Base-by-base conservation (phyloP, 2,113 vertebrate species). In the Cochlearius cochlearius region DNA sequence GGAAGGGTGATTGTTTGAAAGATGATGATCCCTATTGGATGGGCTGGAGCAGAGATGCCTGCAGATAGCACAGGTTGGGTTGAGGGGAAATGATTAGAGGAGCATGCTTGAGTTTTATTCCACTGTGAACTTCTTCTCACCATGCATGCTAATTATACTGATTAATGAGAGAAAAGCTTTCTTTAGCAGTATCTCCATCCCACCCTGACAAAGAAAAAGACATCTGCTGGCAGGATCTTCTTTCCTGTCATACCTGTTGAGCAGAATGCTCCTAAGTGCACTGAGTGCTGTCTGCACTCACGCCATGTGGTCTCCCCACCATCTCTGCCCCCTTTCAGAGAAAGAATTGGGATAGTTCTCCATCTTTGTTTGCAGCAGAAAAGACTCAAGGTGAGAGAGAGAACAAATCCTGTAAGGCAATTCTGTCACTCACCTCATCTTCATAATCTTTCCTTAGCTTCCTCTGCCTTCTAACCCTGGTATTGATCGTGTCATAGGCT, bases 401-500 rank as follows among this genome's bases (percentile, higher is more conserved):
- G 97, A 98, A 97, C 97, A 98, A 97, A 98, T 97, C 95, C 94
- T 95, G 71, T 86, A 96, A 97, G 97, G 96, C 97, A 97, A 97
- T 98, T 98, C 97, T 98, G 97, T 94, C 95, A 91, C 92, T 98
- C 97, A 89, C 97, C 97, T 98, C 98, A 98, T 98, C 98, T 98
- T 98, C 98, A 98, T 98, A 98, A 99, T 98, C 98, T 98, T 98
- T 97, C 96, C 94, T 93, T 91, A 94, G 98, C 98, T 98, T 97
- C 96, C 97, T 97, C 93, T 90, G 93, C 89, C 96, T 95, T 94
- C 96, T 98, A 98, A 97, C 98, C 97, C 96, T 68, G 69, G 91
- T 98, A 99, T 99, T 97, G 98, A 99, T 98, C 4, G 64, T 98
- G 98, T 98, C 98, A 98, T 95, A 95, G 98, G 98, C 98, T 97